Percentiles rank a stretch among this genome's conserved stretches.
These are phyloP conservation scores for Pteria penguin DNA, from an alignment of 2,888 invertebrate genomes.

Conservation along the genomic window DNA sequence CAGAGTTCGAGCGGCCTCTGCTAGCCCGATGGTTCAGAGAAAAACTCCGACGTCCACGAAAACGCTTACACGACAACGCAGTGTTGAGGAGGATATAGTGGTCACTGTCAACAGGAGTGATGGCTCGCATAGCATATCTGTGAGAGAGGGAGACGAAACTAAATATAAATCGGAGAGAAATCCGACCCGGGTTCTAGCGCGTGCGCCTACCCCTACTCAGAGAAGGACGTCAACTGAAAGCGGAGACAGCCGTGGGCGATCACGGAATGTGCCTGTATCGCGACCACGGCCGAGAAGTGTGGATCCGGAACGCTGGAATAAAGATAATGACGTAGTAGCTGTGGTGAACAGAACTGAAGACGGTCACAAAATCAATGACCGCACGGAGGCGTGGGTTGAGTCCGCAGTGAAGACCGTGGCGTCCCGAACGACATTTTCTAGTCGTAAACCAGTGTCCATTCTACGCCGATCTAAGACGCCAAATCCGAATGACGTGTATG, in stretches of 20 bases:
- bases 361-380: slow-evolving; percentile 57
- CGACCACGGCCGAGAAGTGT: slow-evolving; percentile 56
- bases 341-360: slow-evolving; percentile 45
- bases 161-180: slow-evolving; percentile 24
- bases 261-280: slow-evolving; percentile 29
- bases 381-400: slow-evolving; percentile 72
- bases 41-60: slow-evolving; percentile 45
- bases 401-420: slow-evolving; percentile 63
- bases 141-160: slow-evolving; percentile 47
- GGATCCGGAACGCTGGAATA: slow-evolving; percentile 42
- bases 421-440: slow-evolving; percentile 40
- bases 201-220: slow-evolving; percentile 46
- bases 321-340: slow-evolving; percentile 36
- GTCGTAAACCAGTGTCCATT: slow-evolving; percentile 35
- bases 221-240: neutral
- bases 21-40: slow-evolving; percentile 25
- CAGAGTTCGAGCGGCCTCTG: slow-evolving; percentile 22
- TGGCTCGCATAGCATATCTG: slow-evolving; percentile 55
- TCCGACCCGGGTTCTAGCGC: slow-evolving; percentile 50
- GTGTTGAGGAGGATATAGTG: slow-evolving; percentile 51
- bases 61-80: slow-evolving; percentile 42
- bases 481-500: slow-evolving; percentile 59
- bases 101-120: slow-evolving; percentile 57
- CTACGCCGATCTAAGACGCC: slow-evolving; percentile 63
- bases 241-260: slow-evolving; percentile 29